Conservation (phyloP, 1,140 invertebrate species). For the Caerostris darwini region DNA sequence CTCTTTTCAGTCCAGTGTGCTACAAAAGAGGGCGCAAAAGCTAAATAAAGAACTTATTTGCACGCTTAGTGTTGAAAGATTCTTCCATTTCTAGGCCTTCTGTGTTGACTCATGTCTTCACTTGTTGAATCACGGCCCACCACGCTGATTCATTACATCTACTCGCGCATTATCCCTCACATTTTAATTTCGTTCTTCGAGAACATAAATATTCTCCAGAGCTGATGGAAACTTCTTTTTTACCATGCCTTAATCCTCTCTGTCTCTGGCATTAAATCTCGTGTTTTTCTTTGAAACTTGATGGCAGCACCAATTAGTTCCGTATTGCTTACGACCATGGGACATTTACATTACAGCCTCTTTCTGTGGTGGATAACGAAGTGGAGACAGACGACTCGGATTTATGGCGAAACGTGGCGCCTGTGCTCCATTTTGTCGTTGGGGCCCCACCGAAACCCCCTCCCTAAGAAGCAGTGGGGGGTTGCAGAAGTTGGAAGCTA, state of each 20-base stretch:
- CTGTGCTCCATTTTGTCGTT: not conserved
- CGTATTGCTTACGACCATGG: conserved; percentile 41
- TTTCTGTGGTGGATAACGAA: conserved; percentile 42
- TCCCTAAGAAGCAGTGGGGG: not conserved
- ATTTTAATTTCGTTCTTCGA: conserved; percentile 1
- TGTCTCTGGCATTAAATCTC: conserved; percentile 6
- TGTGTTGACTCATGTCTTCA: conserved; percentile 12
- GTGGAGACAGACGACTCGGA: conserved; percentile 59
- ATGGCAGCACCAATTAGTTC: conserved; percentile 70
- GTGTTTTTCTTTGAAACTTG: conserved; percentile 15
- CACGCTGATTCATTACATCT: not conserved
- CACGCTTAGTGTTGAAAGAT: not conserved
- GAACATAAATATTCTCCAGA: conserved; percentile 17
- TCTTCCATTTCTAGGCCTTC: not conserved
- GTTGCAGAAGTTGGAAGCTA: not conserved
- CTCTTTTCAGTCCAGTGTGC: not conserved
- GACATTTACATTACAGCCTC: conserved; percentile 41
- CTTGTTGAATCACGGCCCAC: not conserved
- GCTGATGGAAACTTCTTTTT: not conserved
- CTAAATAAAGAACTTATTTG: not conserved
- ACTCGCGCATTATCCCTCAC: not conserved
- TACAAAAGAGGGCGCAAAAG: not conserved
- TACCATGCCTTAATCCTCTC: not conserved
- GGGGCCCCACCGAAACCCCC: not conserved
- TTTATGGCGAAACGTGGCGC: conserved; percentile 49